Conservation (phyloP, 2,113 vertebrate genomes). For the Oreochromis spilurus region DNA sequence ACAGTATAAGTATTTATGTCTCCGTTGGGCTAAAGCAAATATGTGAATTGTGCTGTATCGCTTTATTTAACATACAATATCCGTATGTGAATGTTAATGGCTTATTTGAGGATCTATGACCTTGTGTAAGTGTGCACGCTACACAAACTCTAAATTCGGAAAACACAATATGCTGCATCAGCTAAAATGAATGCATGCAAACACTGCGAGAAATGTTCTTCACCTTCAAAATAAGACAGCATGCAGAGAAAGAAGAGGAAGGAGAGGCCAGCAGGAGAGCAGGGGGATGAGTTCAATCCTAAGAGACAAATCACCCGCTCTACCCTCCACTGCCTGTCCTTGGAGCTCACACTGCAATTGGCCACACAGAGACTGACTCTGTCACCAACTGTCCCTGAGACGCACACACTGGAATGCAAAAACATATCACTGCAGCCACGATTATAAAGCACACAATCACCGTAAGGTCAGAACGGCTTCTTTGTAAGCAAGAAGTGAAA, state of each 20-base stretch:
- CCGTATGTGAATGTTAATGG: neutral
- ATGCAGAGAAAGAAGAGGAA: neutral
- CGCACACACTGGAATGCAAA: conserved; percentile 29
- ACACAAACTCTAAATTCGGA: neutral
- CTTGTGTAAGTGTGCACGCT: neutral
- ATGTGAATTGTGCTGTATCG: neutral
- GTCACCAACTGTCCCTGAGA: conserved; percentile 49
- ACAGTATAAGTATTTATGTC: neutral
- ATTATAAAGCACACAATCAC: conserved; percentile 30
- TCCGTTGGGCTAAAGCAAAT: neutral
- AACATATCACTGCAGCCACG: conserved; percentile 6
- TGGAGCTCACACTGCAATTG: conserved; percentile 47
- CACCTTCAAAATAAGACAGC: conserved; percentile 59
- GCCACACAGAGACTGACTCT: conserved; percentile 24
- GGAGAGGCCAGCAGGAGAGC: conserved; percentile 36
- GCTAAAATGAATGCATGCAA: conserved; percentile 25
- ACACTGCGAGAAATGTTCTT: conserved; percentile 44
- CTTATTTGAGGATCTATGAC: neutral
- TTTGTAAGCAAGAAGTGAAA: conserved; percentile 17
- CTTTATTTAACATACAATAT: neutral
- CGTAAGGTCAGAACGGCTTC: conserved; percentile 9
- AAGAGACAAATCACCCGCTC: conserved; percentile 68
- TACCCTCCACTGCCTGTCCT: conserved; percentile 64
- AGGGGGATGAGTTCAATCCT: conserved; percentile 53
- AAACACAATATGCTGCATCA: conserved; percentile 21